Evolutionary conservation across 1,140 invertebrate genomes (phyloP).

Genomic region (Pissodes strobi): DNA sequence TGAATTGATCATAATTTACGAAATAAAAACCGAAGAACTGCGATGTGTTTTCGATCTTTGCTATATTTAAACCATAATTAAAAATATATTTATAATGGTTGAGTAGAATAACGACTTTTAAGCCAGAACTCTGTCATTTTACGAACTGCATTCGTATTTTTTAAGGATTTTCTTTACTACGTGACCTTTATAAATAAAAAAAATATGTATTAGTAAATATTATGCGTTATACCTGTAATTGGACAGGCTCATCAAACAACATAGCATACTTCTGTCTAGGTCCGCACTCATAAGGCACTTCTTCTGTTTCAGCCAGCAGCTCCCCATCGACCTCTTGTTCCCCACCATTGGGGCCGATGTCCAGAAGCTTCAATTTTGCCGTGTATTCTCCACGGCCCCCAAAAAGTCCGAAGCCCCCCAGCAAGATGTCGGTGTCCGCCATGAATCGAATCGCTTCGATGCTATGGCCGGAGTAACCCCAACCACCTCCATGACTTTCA

Average conservation of each 20-base stretch:
- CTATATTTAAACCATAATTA: no score
- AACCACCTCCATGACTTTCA: constrained; percentile 95
- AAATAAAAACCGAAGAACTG: no score
- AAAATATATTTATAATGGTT: no score
- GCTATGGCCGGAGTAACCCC: constrained; percentile 96
- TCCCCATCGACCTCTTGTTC: constrained; percentile 94
- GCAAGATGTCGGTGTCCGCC: constrained; percentile 87
- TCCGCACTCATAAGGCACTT: constrained; percentile 90
- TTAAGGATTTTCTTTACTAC: no score
- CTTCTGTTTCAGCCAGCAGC: constrained; percentile 89
- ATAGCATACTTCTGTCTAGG: constrained; percentile 90
- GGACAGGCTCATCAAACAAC: constrained; percentile 83
- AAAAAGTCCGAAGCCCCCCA: constrained; percentile 93
- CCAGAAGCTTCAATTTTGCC: constrained; percentile 92
- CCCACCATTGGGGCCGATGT: constrained; percentile 89
- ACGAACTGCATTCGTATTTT: no score
- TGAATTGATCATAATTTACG: no score
- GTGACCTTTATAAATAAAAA: no score
- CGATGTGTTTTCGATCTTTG: no score
- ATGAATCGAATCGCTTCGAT: constrained; percentile 93
- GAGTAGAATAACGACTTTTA: no score
- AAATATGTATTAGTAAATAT: no score
- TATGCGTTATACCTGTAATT: constrained; percentile 60
- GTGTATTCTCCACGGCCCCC: constrained; percentile 96
- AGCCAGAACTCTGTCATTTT: no score